A percentile compares a stretch with the other conserved stretches of the same genome.
Conservation (phyloP, 2,797 vertebrate species). For the Hippocampus kuda region DNA sequence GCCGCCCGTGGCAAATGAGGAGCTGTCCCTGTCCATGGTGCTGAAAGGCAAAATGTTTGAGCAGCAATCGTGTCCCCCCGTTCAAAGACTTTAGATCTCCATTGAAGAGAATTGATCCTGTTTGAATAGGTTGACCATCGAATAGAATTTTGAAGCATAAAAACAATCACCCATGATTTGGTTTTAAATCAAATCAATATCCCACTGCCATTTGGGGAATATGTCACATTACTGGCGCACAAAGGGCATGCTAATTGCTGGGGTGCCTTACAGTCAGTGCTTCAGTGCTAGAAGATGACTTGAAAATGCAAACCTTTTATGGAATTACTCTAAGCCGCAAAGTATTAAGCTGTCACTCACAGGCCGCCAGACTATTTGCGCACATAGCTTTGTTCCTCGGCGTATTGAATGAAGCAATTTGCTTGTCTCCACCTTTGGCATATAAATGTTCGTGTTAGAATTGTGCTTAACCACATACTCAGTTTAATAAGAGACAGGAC, state of each 20-base stretch:
- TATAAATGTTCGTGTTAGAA: background rate
- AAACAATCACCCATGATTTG: slow-evolving; percentile 7
- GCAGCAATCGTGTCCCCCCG: background rate
- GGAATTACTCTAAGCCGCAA: slow-evolving; percentile 32
- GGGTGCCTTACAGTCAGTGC: slow-evolving; percentile 8
- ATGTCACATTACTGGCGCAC: slow-evolving; percentile 13
- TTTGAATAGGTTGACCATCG: background rate
- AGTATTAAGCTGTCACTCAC: slow-evolving; percentile 47
- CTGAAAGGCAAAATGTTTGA: slow-evolving; percentile 32
- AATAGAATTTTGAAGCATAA: background rate
- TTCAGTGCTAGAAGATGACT: slow-evolving; percentile 30
- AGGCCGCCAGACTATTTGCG: slow-evolving; percentile 18
- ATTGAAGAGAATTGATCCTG: background rate
- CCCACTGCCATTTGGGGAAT: slow-evolving; percentile 21
- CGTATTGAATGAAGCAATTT: slow-evolving; percentile 8
- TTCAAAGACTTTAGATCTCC: slow-evolving; percentile 6
- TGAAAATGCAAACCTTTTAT: slow-evolving; percentile 32
- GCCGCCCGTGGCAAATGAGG: background rate
- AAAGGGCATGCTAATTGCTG: slow-evolving; percentile 34
- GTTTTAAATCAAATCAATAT: slow-evolving; percentile 29
- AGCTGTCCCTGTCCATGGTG: slow-evolving; percentile 38
- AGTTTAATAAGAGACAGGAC: background rate
- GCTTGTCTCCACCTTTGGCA: background rate
- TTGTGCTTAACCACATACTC: background rate
- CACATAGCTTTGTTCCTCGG: slow-evolving; percentile 28